Conservation (phyloP, 2,113 vertebrate genomes). For the Piliocolobus tephrosceles region DNA sequence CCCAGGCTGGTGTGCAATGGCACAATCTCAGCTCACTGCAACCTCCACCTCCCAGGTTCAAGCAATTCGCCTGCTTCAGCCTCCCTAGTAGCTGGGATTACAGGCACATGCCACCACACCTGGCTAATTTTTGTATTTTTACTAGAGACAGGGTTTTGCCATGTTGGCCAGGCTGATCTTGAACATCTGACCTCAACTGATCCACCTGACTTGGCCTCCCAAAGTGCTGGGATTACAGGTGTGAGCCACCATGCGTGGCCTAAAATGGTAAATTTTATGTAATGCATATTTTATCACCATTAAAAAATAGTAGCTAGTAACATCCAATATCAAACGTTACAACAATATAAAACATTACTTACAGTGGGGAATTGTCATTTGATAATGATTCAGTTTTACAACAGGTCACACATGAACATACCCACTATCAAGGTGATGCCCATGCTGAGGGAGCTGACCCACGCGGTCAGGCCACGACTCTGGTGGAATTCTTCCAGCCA, state of each 20-base stretch:
- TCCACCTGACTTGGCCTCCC: not conserved
- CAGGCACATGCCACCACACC: too few species aligned
- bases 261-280: not conserved
- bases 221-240: not conserved
- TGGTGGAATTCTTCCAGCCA: slow-evolving; percentile 90
- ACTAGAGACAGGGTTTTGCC: too few species aligned
- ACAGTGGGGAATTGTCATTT: not conserved
- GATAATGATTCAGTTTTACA: not conserved
- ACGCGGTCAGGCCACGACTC: slow-evolving; percentile 87
- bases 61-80: too few species aligned
- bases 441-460: slow-evolving; percentile 90
- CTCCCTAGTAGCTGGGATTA: too few species aligned
- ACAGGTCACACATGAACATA: slow-evolving; percentile 64
- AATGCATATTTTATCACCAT: not conserved
- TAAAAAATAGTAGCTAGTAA: not conserved
- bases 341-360: too few species aligned
- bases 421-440: slow-evolving; percentile 89
- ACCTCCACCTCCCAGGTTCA: too few species aligned
- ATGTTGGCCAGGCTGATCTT: not conserved
- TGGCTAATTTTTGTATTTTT: too few species aligned
- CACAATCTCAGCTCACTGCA: too few species aligned
- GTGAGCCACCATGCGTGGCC: too few species aligned
- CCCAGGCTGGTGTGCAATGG: too few species aligned
- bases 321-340: not conserved
- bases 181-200: not conserved